Conservation (phyloP, 2,888 invertebrate species). For the Eurytoma californica region DNA sequence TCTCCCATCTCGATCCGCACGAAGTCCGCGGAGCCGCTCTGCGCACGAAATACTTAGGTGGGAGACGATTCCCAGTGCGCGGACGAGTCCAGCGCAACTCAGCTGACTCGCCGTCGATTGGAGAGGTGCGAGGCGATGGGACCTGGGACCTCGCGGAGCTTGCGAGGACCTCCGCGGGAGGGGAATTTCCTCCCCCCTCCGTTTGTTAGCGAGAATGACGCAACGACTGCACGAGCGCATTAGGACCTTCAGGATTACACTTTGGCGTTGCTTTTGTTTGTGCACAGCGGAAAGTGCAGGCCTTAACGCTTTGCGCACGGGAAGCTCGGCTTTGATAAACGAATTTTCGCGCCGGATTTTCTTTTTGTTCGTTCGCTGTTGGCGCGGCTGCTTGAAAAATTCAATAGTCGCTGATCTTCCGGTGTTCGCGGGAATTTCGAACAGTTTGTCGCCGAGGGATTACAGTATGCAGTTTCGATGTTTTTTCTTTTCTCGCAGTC, state of each 20-base stretch:
- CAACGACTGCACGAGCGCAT: conserved; percentile 39
- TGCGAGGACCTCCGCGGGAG: conserved; percentile 17
- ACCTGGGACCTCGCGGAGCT: not conserved
- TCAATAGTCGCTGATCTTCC: not conserved
- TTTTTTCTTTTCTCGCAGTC: too few species aligned
- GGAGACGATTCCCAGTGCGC: too few species aligned
- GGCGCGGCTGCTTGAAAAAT: not conserved
- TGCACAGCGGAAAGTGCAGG: not conserved
- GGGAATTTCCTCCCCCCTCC: not conserved
- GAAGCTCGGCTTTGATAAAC: conserved; percentile 8
- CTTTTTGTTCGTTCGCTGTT: not conserved
- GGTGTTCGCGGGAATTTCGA: too few species aligned
- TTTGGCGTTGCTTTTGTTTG: conserved; percentile 6
- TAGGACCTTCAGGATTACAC: conserved; percentile 24
- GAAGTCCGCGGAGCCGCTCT: too few species aligned
- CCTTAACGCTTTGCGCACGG: conserved; percentile 15
- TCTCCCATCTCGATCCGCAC: too few species aligned
- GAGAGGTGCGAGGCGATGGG: conserved; percentile 65
- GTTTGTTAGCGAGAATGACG: conserved; percentile 1
- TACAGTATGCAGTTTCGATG: too few species aligned
- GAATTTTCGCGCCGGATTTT: conserved; percentile 12
- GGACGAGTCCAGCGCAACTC: not conserved
- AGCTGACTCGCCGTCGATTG: conserved; percentile 63
- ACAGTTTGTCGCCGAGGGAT: too few species aligned
- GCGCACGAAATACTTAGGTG: too few species aligned